Conservation (phyloP, 2,113 vertebrate genomes). For the Cepphus grylle region DNA sequence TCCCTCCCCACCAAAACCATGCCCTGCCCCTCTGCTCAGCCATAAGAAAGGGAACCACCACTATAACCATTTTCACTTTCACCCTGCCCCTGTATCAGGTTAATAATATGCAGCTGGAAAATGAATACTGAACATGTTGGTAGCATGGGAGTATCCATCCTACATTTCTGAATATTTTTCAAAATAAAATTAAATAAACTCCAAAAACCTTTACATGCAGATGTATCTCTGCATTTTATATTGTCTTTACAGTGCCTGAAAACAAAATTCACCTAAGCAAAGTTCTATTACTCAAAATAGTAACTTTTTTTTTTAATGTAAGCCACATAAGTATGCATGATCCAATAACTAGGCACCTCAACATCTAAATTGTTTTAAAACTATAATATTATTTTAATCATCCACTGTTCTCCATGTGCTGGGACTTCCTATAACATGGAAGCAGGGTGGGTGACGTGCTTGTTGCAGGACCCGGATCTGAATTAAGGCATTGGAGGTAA, state of each 20-base stretch:
- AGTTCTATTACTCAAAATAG: neutral
- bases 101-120: neutral
- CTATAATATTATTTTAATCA: neutral
- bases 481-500: neutral
- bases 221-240: neutral
- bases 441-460: neutral
- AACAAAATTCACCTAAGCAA: neutral
- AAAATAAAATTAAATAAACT: neutral
- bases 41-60: neutral
- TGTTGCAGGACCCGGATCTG: fast-evolving
- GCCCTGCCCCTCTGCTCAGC: neutral
- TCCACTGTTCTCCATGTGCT: neutral
- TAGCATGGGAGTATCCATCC: neutral
- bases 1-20: neutral
- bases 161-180: neutral
- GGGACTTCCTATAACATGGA: neutral
- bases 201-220: neutral
- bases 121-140: neutral
- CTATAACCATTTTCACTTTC: neutral
- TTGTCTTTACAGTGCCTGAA: neutral
- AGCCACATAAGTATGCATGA: neutral
- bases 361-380: neutral
- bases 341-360: neutral
- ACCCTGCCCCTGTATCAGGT: neutral
- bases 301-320: neutral